Percentiles rank a stretch among this genome's conserved stretches.
Evolutionary conservation across 2,113 vertebrate species (phyloP).

Genomic region (Romanogobio albipinnatus): DNA sequence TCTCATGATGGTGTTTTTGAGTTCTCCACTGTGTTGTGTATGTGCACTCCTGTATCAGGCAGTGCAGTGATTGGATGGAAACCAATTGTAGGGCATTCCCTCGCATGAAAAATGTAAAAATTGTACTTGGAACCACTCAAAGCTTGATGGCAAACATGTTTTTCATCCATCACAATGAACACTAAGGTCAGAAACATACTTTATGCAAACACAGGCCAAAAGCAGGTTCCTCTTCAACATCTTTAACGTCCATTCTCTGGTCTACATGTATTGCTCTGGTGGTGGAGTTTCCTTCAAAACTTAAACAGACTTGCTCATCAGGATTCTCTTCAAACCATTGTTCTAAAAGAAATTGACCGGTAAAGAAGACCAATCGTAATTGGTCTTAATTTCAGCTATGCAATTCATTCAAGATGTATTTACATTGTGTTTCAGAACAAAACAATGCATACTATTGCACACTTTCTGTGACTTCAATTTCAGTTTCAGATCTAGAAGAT

Average conservation of each 20-base stretch:
- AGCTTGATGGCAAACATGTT: not conserved
- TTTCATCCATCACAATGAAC: not conserved
- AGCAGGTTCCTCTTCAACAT: not conserved
- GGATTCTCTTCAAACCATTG: not conserved
- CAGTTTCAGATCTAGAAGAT: not conserved
- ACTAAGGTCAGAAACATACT: not conserved
- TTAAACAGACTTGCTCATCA: too few relatives aligned
- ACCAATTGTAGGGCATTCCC: too few relatives aligned
- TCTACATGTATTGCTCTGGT: not conserved
- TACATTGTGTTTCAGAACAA: too few relatives aligned
- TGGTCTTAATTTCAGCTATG: too few relatives aligned
- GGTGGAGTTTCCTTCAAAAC: not conserved
- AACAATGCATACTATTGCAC: too few relatives aligned
- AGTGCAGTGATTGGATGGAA: not conserved
- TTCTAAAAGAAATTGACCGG: too few relatives aligned
- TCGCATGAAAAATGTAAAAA: too few relatives aligned
- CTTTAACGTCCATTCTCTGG: not conserved
- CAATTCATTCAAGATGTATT: too few relatives aligned
- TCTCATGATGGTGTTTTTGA: not conserved
- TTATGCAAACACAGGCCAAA: too few relatives aligned
- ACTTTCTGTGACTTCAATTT: not conserved
- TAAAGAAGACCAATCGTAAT: too few relatives aligned
- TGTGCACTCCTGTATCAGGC: not conserved
- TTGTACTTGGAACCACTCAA: too few relatives aligned
- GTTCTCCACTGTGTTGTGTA: not conserved